Base-by-base conservation (phyloP, 2,888 invertebrate species). In the Minunthozetes semirufus region DNA sequence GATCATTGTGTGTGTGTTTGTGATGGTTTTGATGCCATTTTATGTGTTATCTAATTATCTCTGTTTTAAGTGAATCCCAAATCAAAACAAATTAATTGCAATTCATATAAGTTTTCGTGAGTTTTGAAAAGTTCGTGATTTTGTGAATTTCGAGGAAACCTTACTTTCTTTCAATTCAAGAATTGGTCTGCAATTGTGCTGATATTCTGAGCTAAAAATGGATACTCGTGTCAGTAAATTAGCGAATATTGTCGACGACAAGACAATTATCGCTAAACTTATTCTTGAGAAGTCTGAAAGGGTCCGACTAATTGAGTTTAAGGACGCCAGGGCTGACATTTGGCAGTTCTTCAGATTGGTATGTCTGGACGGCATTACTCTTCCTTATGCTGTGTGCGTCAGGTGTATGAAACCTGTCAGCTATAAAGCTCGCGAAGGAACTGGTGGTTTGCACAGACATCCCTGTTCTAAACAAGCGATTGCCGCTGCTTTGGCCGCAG, bases 371-470 rank as follows among this genome's bases (percentile, higher is more conserved):
- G 66, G 66, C n/a, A 3, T 48, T 0, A 61, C 73, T 6, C 61
- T 73, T 33, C 73, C 73, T 1, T 73, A 73, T 25, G 73, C 73
- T 15, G 73, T 73, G 15, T 73, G 73, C 63, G 33, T 73, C 6
- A 11, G 72, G 27, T 73, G 73, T 66, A 61, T 73, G 73, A 73
- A 73, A 66, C 73, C 73, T 1, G 73, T 73, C 25, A 29, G 63
- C 15, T 73, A 73, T 53, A 72, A 72, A 29, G 61, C 63, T 22
- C 29, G 66, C 2, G 66, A 73, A 66, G 66, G 63, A 19, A 73
- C 73, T 0, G 73, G 73, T 22, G 66, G 73, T 33, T 48, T 73
- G 11, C 73, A 73, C 22, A 19, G 66, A 25, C 73, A 73, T 48
- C 73, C 73, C n/a, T 73, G 73, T 66, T 61, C 73, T 3, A 73